A percentile compares a stretch with the other conserved stretches of the same genome.
phyloP scores from a whole-genome alignment of 92 coral and sea anemone species.

The Parazoanthus atlanticus region DNA sequence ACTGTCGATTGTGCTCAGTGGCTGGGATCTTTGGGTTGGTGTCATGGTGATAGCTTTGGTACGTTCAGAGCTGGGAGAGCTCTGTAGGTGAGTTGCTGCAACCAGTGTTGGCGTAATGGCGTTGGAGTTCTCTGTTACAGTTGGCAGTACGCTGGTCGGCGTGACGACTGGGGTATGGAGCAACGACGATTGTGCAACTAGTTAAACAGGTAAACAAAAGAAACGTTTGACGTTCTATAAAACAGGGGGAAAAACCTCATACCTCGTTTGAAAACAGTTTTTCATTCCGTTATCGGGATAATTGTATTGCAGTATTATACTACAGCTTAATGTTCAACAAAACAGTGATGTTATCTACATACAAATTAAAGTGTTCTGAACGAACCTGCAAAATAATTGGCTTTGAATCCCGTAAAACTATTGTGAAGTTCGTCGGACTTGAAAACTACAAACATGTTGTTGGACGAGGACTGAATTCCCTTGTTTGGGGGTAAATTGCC shows the following conservation, averaged over 20 bases:
- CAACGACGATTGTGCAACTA: background rate
- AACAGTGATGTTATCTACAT: background rate
- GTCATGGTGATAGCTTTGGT: background rate
- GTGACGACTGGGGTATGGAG: background rate
- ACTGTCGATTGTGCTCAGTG: background rate
- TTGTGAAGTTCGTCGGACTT: slow-evolving; percentile 46
- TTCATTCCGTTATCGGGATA: background rate
- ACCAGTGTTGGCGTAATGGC: background rate
- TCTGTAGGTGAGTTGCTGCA: background rate
- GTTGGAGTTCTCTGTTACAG: background rate
- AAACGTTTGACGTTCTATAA: background rate
- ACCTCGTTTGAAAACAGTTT: background rate
- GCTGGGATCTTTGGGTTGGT: background rate
- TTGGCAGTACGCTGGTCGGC: background rate
- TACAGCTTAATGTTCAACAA: background rate
- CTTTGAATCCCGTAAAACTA: slow-evolving; percentile 44
- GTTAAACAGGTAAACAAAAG: background rate
- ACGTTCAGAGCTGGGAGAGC: background rate
- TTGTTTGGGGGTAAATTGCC: slow-evolving; percentile 41
- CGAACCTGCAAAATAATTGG: slow-evolving; percentile 36
- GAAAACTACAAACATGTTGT: slow-evolving; percentile 52
- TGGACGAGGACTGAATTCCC: slow-evolving; percentile 51
- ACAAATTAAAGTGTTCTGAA: background rate
- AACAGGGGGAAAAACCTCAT: background rate
- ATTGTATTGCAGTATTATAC: background rate